Evolutionary conservation across 2,797 vertebrate species (phyloP).

Genomic region (Sebastes nivosus): DNA sequence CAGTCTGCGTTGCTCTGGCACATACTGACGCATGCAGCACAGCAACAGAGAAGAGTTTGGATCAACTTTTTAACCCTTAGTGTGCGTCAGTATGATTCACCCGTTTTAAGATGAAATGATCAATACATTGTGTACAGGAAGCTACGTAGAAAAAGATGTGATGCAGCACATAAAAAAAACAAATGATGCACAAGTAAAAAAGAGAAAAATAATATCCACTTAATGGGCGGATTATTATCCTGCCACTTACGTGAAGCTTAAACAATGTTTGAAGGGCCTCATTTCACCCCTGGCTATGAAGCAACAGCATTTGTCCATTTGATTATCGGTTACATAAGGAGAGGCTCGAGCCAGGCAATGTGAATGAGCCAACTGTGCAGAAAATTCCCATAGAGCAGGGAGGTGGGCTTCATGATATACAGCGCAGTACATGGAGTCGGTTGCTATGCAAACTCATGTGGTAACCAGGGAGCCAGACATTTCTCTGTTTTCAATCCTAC

Average conservation of each 20-base stretch:
- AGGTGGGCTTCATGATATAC: not conserved
- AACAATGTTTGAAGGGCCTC: not conserved
- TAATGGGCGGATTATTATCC: not conserved
- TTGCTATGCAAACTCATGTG: conserved; percentile 2
- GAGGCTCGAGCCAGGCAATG: conserved; percentile 13
- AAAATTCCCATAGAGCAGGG: conserved; percentile 20
- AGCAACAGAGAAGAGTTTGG: not conserved
- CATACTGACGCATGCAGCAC: conserved; percentile 19
- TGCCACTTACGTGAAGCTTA: not conserved
- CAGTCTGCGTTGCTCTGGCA: not conserved
- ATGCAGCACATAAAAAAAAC: not conserved
- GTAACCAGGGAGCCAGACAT: not conserved
- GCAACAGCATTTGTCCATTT: conserved; percentile 52
- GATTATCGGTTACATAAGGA: conserved; percentile 47
- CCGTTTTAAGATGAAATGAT: not conserved
- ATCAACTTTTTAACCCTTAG: not conserved
- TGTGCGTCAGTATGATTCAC: not conserved
- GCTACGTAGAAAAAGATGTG: not conserved
- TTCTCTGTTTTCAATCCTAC: not conserved
- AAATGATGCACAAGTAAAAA: not conserved
- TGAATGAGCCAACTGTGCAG: conserved; percentile 14
- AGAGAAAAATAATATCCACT: not conserved
- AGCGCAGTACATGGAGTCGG: not conserved
- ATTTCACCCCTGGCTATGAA: conserved; percentile 17
- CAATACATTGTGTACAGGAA: not conserved